Evolutionary conservation across 2,888 invertebrate genomes (phyloP).

Genomic region (Mythimna lalbum): DNA sequence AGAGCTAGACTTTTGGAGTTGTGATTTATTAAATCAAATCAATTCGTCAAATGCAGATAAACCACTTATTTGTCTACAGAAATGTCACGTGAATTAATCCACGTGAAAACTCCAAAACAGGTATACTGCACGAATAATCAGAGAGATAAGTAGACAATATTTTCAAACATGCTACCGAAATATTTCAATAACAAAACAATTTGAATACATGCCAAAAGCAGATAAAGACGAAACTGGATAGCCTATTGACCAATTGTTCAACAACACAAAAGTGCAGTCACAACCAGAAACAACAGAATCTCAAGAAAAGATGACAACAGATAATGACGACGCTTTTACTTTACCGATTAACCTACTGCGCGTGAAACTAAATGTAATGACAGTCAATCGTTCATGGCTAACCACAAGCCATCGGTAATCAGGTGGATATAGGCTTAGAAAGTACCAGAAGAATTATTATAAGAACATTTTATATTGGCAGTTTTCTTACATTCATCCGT

Average conservation of each 20-base stretch:
- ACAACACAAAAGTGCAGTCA: conserved; percentile 6
- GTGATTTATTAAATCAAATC: conserved; percentile 13
- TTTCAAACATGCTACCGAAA: not conserved
- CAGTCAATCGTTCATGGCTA: conserved; percentile 46
- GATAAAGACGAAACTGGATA: conserved; percentile 20
- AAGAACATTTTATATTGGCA: conserved; percentile 45
- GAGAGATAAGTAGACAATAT: conserved; percentile 13
- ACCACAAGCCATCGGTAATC: conserved; percentile 51
- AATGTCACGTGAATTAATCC: not conserved
- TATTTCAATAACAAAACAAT: conserved; percentile 18
- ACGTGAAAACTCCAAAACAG: conserved; percentile 13
- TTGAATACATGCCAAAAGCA: not conserved
- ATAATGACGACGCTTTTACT: conserved; percentile 43
- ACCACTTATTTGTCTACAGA: conserved; percentile 1
- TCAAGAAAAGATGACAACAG: conserved; percentile 24
- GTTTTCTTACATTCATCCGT: conserved; percentile 39
- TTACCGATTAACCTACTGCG: conserved; percentile 58
- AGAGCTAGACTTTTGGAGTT: conserved; percentile 19
- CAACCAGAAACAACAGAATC: conserved; percentile 17
- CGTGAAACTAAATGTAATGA: conserved; percentile 52
- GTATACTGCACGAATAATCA: conserved; percentile 4
- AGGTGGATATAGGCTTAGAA: conserved; percentile 49
- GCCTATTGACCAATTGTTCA: conserved; percentile 13
- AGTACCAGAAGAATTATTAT: conserved; percentile 46
- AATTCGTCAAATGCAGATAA: conserved; percentile 8